Evolutionary conservation across 2,113 vertebrate species (phyloP), one percentile per base, ranked within the genome.

Genomic region (Zingel zingel): DNA sequence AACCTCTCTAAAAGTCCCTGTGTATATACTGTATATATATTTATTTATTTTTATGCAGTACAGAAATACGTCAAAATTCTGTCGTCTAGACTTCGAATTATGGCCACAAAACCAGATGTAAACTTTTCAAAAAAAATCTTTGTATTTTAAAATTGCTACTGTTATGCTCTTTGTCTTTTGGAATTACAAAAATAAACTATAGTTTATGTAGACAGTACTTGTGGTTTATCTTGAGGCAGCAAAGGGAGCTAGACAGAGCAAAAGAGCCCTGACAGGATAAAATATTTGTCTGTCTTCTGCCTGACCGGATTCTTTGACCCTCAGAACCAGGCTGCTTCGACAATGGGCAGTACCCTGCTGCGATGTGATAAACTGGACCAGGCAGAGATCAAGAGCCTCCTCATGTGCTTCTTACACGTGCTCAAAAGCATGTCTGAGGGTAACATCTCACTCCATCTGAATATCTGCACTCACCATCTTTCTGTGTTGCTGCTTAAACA

Each of bases 391-490:
- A 98, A 97, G 93, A 99, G 96, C 80, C 94, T 99, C 56, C 96
- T 99, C 74, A 98, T 99, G 97, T 99, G 97, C 91, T 99, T 99
- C 89, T 94, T 99, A 43, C 97, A 99, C 51, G 96, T 99, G 84
- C 94, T 99, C 61, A 99, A 98, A 94, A 99, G 96, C 96, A 99
- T 99, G 98, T 99, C 98, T 81, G 98, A 99, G 4, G 98, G 98
- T 99, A 96, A 86, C 65, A 23, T 15, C 57, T 54, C 66, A 50
- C 58, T 54, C 3, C 16, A 3, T 36, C 14, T 63, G 18, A 48
- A 39, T 43, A 47, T 36, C 39, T 57, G 15, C 10, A 11, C 15
- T 57, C 48, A 16, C 69, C 7, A 5, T 74, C 9, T 71, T n/a
- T 36, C 48, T 36, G 4, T 14, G 14, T 25, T 51, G 58, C 56